These are phyloP conservation scores for Mus spicilegus DNA, from an alignment of 2,113 vertebrate genomes.

Conservation along the genomic window DNA sequence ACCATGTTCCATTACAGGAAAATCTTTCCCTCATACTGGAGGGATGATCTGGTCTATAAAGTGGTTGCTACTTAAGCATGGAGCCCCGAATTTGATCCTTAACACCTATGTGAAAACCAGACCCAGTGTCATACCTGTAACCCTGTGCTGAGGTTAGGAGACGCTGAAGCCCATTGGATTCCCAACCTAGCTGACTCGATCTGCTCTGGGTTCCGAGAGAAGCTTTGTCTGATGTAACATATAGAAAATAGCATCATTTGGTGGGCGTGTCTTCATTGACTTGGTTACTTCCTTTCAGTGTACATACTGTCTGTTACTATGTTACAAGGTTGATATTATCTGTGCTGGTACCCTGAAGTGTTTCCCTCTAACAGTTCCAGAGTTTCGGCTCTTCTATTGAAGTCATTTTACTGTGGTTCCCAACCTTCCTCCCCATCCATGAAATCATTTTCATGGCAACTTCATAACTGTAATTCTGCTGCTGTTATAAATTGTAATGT, in stretches of 20 bases:
- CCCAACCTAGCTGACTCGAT: not conserved
- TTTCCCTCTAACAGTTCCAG: not conserved
- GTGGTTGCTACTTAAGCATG: not conserved
- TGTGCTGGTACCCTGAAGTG: not conserved
- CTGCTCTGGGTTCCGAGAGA: not conserved
- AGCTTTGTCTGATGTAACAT: not conserved
- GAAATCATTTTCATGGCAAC: not conserved
- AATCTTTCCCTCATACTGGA: not conserved
- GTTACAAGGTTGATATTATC: not conserved
- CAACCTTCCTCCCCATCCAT: not conserved
- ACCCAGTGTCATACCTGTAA: not conserved
- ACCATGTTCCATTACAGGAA: not conserved
- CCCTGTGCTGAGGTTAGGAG: not conserved
- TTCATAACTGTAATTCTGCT: not conserved
- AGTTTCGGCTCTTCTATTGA: not conserved
- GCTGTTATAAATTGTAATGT: not conserved
- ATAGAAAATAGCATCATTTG: not conserved
- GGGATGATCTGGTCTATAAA: not conserved
- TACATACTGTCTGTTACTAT: no score
- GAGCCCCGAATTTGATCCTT: not conserved
- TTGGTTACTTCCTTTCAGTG: not conserved
- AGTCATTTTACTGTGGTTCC: not conserved
- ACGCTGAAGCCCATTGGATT: not conserved
- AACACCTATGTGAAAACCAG: not conserved
- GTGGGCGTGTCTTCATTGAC: not conserved